Conservation (phyloP, 92 coral and sea anemone species). For the Umimayanthus chanpuru region DNA sequence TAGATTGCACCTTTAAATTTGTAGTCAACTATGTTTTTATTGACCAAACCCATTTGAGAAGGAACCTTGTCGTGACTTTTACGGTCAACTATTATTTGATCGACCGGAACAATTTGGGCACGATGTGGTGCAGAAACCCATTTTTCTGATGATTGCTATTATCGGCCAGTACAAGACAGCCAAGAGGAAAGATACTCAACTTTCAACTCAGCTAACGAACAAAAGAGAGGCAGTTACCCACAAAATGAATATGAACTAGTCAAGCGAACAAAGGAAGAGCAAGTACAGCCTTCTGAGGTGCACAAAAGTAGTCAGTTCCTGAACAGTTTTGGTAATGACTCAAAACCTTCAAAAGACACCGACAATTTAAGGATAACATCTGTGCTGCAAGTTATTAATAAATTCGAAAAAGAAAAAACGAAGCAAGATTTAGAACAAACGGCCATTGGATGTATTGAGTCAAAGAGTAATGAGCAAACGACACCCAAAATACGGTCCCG, state of each 20-base stretch:
- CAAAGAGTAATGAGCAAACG: conserved; percentile 2
- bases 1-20: not conserved
- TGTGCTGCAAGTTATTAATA: not conserved
- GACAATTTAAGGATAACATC: not conserved
- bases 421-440: not conserved
- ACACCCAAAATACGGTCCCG: not conserved
- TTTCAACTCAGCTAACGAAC: not conserved
- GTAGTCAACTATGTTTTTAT: conserved; percentile 1
- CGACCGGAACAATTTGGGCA: not conserved
- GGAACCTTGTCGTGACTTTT: not conserved
- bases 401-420: not conserved
- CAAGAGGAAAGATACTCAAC: conserved; percentile 1
- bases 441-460: not conserved
- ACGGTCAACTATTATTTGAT: not conserved
- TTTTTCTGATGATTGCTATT: not conserved
- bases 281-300: too few species aligned
- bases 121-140: conserved; percentile 1
- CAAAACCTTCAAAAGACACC: not conserved
- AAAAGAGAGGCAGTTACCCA: not conserved
- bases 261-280: not conserved
- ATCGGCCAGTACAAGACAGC: not conserved
- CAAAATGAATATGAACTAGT: not conserved
- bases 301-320: too few species aligned
- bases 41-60: not conserved
- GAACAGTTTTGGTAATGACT: not conserved